Evolutionary conservation across 2,888 invertebrate species (phyloP), one percentile per base, ranked within the genome.

Genomic region (Morpho achilles): DNA sequence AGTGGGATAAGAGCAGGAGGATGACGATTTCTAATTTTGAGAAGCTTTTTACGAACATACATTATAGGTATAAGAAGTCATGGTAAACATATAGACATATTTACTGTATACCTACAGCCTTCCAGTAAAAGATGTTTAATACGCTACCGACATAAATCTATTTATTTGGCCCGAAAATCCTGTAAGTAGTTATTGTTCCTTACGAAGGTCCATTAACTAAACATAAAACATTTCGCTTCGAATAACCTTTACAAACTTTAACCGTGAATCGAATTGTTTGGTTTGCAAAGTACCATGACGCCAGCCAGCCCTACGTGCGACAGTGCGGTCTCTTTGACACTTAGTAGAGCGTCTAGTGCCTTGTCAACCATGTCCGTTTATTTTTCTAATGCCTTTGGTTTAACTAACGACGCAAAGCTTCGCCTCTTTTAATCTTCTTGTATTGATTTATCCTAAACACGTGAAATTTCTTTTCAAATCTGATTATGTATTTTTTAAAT

Each of bases 231-330:
- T 22, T 56, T 52, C 50, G 49, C 56, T 51, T 51, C 44, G 53
- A 49, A 56, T 51, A 49, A 40, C 43, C 23, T 53, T 56, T 32
- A 56, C 53, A 60, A 62, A 67, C 67, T 56, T 59, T 59, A 41
- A 45, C 53, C 53, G 59, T 53, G 59, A 51, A 49, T 76, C 69
- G 69, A 71, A 71, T 73, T 80, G 79, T 87, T 87, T 87, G 79
- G 77, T 74, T 80, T 81, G 78, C 75, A 82, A 80, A 87, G 87
- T 85, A 82, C 78, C 80, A 76, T 73, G 81, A 61, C 59, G 59
- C 59, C 61, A 43, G 46, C 47, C 51, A 32, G 58, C 53, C 54
- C 50, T 53, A 45, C 42, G 79, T 82, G 80, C 79, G 75, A 74
- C 70, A 71, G 70, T 67, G 82, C 82, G 83, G 86, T 74, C 78